Percentiles rank a stretch among this genome's conserved stretches.
Conservation (phyloP, 2,888 invertebrate genomes). For the Caenorhabditis macrosperma region DNA sequence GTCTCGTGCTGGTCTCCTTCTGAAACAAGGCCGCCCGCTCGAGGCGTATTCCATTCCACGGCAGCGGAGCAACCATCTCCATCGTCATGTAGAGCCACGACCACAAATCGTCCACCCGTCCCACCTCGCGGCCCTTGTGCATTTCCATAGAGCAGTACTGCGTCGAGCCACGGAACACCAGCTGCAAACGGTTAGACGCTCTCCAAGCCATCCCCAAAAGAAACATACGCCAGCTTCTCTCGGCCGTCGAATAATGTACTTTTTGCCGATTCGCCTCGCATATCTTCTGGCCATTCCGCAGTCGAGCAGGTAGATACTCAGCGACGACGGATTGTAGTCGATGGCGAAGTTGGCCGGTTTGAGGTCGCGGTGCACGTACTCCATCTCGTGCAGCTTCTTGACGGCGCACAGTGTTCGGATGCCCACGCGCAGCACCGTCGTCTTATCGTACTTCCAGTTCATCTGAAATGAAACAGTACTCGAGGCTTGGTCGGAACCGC, state of each 20-base stretch:
- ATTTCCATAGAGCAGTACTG: slow-evolving; percentile 49
- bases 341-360: slow-evolving; percentile 53
- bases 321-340: slow-evolving; percentile 12
- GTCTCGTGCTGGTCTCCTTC: too few relatives aligned
- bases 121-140: slow-evolving; percentile 39
- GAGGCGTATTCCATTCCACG: slow-evolving; percentile 3
- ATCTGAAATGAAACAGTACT: slow-evolving; percentile 14
- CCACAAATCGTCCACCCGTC: slow-evolving; percentile 39
- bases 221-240: not conserved
- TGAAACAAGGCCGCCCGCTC: not conserved
- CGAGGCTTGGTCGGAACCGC: not conserved
- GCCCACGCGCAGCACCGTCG: slow-evolving; percentile 28
- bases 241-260: slow-evolving; percentile 17
- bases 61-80: slow-evolving; percentile 35
- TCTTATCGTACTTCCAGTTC: slow-evolving; percentile 29
- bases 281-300: slow-evolving; percentile 45
- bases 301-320: slow-evolving; percentile 35
- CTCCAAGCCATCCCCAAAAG: not conserved
- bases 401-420: slow-evolving; percentile 42
- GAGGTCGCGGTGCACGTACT: slow-evolving; percentile 47
- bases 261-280: not conserved
- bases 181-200: not conserved
- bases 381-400: slow-evolving; percentile 39
- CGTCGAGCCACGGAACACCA: slow-evolving; percentile 33
- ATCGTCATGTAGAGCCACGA: slow-evolving; percentile 47